These are phyloP conservation scores for Drosophila demipolita DNA, from an alignment of 2,888 invertebrate genomes.

Conservation along the genomic window DNA sequence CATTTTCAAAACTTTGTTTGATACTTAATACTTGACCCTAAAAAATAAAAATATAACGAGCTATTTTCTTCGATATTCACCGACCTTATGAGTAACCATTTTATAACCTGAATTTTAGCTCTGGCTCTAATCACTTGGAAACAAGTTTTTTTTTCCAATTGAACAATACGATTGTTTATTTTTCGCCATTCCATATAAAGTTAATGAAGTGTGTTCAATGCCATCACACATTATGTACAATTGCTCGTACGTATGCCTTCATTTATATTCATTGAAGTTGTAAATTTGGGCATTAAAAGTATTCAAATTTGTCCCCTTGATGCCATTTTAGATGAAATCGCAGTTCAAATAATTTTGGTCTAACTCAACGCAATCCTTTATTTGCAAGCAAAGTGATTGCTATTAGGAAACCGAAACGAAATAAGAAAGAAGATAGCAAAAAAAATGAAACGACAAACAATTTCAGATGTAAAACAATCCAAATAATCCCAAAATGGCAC, in stretches of 20 bases:
- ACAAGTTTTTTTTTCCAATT: conserved; percentile 19
- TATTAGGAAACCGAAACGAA: conserved; percentile 21
- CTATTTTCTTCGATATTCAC: background rate
- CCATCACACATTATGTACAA: conserved; percentile 28
- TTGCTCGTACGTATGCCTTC: conserved; percentile 8
- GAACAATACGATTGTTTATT: conserved; percentile 37
- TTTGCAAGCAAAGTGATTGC: conserved; percentile 39
- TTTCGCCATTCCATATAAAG: conserved; percentile 21
- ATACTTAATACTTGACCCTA: no score
- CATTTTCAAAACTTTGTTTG: background rate
- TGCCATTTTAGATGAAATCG: conserved; percentile 22
- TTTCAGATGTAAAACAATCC: conserved; percentile 46
- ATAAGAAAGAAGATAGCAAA: conserved; percentile 19
- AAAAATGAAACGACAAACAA: conserved; percentile 45
- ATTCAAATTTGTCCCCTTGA: conserved; percentile 3
- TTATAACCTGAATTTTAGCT: background rate
- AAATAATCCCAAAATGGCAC: conserved; percentile 71
- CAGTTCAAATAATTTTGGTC: conserved; percentile 5
- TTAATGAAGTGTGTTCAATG: conserved; percentile 51
- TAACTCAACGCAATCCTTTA: conserved; percentile 30
- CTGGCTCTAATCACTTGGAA: background rate
- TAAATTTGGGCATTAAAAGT: conserved; percentile 15
- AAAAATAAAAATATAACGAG: background rate
- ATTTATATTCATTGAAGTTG: conserved; percentile 30
- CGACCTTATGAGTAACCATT: background rate